Percentiles rank a stretch among this genome's conserved stretches.
Conservation (phyloP, 2,797 vertebrate genomes). For the Brachyrhaphis roseni region DNA sequence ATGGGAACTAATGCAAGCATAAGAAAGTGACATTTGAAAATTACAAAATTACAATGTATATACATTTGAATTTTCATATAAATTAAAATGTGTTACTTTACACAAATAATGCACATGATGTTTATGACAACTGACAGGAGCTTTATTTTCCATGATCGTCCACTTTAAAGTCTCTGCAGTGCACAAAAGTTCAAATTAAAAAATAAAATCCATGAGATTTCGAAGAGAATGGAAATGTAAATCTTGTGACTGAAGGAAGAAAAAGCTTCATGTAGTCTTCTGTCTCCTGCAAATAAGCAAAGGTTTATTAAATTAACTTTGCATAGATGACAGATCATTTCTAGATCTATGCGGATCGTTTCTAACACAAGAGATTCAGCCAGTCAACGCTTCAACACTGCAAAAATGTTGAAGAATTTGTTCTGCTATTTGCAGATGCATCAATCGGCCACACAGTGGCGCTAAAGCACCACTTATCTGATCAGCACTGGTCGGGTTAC, state of each 20-base stretch:
- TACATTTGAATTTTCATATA: conserved; percentile 42
- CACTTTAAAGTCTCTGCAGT: conserved; percentile 36
- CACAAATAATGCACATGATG: conserved; percentile 8
- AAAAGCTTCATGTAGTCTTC: conserved; percentile 32
- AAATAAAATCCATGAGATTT: conserved; percentile 31
- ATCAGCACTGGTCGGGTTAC: background rate
- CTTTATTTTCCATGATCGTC: background rate
- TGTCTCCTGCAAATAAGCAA: conserved; percentile 57
- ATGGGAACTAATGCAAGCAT: too few species aligned
- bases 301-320: conserved; percentile 35
- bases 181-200: conserved; percentile 37
- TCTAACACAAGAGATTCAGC: background rate
- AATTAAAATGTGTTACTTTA: conserved; percentile 53
- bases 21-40: conserved; percentile 22
- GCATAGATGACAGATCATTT: conserved; percentile 10
- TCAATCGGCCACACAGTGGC: conserved; percentile 65
- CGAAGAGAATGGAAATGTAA: conserved; percentile 35
- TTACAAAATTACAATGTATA: conserved; percentile 58
- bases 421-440: conserved; percentile 31
- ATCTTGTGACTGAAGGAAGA: conserved; percentile 30
- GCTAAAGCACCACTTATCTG: conserved; percentile 49
- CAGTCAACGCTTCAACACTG: conserved; percentile 13
- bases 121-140: background rate
- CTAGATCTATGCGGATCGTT: background rate
- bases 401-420: conserved; percentile 22